Evolutionary conservation across 2,888 invertebrate genomes (phyloP).

Genomic region (Lasioglossum marginatum): DNA sequence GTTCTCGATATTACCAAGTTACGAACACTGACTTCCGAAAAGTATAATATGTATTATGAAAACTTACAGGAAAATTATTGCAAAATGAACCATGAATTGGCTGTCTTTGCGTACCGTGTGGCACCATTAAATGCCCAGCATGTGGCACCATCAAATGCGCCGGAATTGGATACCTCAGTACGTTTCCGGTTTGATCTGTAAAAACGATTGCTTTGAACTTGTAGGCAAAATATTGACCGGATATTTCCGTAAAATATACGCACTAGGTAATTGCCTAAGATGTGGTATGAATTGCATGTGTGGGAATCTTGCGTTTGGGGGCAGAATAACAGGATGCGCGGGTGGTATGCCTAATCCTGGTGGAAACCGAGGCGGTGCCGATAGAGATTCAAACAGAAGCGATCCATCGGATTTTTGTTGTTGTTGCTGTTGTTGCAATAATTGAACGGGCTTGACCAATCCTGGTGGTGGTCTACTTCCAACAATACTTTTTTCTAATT

Average conservation of each 20-base stretch:
- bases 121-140: conserved; percentile 79
- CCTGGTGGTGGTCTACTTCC: conserved; percentile 84
- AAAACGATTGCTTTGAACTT: not conserved
- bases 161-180: conserved; percentile 80
- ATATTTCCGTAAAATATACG: conserved; percentile 42
- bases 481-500: conserved; percentile 89
- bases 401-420: conserved; percentile 74
- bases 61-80: conserved; percentile 79
- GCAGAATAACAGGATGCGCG: conserved; percentile 83
- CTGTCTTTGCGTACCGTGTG: conserved; percentile 78
- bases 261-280: conserved; percentile 77
- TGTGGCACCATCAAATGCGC: conserved; percentile 80
- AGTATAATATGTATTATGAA: not conserved
- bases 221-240: not conserved
- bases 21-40: not conserved
- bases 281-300: conserved; percentile 82
- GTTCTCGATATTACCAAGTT: not conserved
- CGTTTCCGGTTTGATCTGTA: conserved; percentile 70
- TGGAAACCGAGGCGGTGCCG: conserved; percentile 81
- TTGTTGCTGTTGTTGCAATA: conserved; percentile 66
- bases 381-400: conserved; percentile 73
- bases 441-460: conserved; percentile 74
- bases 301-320: conserved; percentile 84
- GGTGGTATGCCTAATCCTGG: conserved; percentile 80
- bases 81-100: conserved; percentile 78